A percentile compares a stretch with the other conserved stretches of the same genome.
Evolutionary conservation across 2,888 invertebrate genomes (phyloP).

Genomic region (Onthophagus sagittarius): DNA sequence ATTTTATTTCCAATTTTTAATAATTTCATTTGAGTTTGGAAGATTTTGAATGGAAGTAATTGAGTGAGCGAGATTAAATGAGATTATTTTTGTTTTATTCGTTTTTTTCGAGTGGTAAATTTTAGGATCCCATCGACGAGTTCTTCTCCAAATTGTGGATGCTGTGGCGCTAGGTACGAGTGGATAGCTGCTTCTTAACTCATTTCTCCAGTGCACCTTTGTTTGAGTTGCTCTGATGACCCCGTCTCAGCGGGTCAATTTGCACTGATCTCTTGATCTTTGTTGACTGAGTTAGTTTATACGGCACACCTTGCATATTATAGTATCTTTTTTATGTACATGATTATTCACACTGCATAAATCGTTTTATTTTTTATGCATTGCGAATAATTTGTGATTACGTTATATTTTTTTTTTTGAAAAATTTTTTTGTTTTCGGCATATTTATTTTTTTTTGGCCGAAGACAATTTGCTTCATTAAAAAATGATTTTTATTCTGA

Average conservation of each 20-base stretch:
- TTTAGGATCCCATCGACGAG: slow-evolving; percentile 19
- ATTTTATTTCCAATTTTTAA: not conserved
- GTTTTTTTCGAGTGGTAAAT: slow-evolving; percentile 7
- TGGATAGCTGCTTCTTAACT: slow-evolving; percentile 56
- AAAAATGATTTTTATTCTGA: not conserved
- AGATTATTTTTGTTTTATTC: slow-evolving; percentile 10
- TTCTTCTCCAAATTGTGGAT: not conserved
- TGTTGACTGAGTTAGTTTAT: slow-evolving; percentile 59
- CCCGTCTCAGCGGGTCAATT: slow-evolving; percentile 38
- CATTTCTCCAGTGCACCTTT: slow-evolving; percentile 67
- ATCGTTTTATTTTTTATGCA: not conserved
- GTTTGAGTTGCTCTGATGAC: slow-evolving; percentile 61
- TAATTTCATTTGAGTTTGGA: not conserved
- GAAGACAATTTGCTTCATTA: slow-evolving; percentile 3
- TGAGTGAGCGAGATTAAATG: slow-evolving; percentile 16
- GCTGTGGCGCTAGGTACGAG: slow-evolving; percentile 29
- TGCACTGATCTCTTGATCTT: slow-evolving; percentile 50
- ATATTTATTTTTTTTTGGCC: slow-evolving; percentile 1
- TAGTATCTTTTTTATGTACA: not conserved
- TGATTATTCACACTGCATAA: not conserved
- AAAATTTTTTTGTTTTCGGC: not conserved
- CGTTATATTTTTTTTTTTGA: not conserved
- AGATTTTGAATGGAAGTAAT: slow-evolving; percentile 21
- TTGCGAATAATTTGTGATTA: not conserved
- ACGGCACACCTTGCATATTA: slow-evolving; percentile 57